Evolutionary conservation across 2,888 invertebrate genomes (phyloP).

Genomic region (Caenorhabditis angaria): DNA sequence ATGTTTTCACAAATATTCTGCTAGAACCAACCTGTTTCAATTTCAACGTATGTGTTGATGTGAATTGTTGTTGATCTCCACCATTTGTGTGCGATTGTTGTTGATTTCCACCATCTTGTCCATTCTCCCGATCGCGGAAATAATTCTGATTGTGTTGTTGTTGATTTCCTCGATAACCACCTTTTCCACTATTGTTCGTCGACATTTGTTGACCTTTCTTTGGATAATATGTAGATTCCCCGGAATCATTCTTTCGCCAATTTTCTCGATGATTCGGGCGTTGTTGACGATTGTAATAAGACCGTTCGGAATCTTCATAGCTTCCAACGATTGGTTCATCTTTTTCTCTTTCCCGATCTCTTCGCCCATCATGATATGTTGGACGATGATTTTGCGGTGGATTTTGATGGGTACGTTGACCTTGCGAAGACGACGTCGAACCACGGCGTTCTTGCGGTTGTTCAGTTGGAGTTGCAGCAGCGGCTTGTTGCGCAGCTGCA

Average conservation of each 20-base stretch:
- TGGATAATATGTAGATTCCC: not conserved
- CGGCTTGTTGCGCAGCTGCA: not conserved
- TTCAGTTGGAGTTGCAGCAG: not conserved
- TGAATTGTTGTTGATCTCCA: not conserved
- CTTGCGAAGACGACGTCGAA: not conserved
- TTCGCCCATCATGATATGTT: conserved; percentile 4
- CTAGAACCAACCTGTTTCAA: not conserved
- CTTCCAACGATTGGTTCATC: conserved; percentile 7
- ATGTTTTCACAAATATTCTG: too few species aligned
- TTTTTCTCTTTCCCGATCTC: not conserved
- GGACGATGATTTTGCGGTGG: not conserved
- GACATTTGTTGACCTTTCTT: not conserved
- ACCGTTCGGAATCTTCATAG: conserved; percentile 3
- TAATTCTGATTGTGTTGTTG: too few species aligned
- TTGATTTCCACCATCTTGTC: not conserved
- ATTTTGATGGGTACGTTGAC: conserved; percentile 3
- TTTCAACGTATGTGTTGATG: not conserved
- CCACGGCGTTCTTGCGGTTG: conserved; percentile 9
- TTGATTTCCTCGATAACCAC: not conserved
- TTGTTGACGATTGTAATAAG: not conserved
- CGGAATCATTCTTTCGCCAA: too few species aligned
- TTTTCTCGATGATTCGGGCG: too few species aligned
- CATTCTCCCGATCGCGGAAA: not conserved
- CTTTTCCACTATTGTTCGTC: not conserved
- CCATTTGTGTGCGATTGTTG: too few species aligned